These are phyloP conservation scores for Pristionchus mayeri DNA, from an alignment of 2,888 invertebrate genomes.

Conservation along the genomic window DNA sequence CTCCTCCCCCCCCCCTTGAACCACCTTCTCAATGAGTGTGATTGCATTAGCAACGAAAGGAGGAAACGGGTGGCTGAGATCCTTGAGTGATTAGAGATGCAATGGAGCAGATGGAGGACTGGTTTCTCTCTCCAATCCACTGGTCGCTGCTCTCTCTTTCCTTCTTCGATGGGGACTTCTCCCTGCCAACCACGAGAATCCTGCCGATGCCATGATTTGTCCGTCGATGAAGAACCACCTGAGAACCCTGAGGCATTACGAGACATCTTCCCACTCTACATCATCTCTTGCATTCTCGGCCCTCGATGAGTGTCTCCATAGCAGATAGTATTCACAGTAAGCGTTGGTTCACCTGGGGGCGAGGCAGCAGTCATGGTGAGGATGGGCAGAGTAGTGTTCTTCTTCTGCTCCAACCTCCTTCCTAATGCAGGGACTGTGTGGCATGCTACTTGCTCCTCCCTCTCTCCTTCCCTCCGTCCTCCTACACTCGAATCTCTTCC, in stretches of 20 bases:
- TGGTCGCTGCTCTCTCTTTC: slow-evolving; percentile 13
- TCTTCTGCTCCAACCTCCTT: slow-evolving; percentile 35
- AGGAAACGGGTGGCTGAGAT: background rate
- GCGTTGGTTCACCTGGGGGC: background rate
- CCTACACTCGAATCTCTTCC: slow-evolving; percentile 23
- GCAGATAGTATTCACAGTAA: background rate
- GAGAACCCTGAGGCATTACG: background rate
- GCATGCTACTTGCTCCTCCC: slow-evolving; percentile 14
- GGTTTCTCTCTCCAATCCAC: slow-evolving; percentile 16
- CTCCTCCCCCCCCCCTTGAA: too few species aligned
- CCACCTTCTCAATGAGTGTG: slow-evolving; percentile 41
- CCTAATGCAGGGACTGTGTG: slow-evolving; percentile 40
- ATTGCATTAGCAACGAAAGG: slow-evolving; percentile 30
- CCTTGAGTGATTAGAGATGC: background rate
- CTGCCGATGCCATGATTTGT: slow-evolving; percentile 39
- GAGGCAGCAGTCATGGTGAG: slow-evolving; percentile 9
- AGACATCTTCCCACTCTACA: background rate
- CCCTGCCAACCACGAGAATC: slow-evolving; percentile 42
- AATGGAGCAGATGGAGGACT: slow-evolving; percentile 16
- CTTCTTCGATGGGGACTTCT: slow-evolving; percentile 28
- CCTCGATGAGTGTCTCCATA: too few species aligned
- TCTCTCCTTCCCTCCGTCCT: background rate
- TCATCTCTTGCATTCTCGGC: background rate
- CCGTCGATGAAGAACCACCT: background rate
- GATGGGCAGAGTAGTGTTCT: slow-evolving; percentile 32